phyloP scores from a whole-genome alignment of 2,797 vertebrate genomes.

The Hozukius guyotensis region DNA sequence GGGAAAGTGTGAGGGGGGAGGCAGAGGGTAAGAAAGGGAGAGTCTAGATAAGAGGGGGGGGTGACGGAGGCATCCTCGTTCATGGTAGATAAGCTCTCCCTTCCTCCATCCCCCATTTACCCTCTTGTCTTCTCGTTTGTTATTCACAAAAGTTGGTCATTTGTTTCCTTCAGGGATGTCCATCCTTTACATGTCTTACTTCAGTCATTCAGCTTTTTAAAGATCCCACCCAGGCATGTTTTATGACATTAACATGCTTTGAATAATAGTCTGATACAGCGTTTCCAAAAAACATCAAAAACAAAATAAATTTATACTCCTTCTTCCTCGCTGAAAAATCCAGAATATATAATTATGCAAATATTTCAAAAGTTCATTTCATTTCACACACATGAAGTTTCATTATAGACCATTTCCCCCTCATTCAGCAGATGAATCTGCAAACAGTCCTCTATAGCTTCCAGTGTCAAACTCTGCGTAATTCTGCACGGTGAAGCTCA shows the following conservation, averaged over 20 bases:
- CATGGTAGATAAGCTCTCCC: constrained; percentile 41
- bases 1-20: constrained; percentile 44
- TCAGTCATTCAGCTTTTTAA: neutral
- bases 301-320: neutral
- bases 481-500: too few relatives aligned
- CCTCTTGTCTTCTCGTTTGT: neutral
- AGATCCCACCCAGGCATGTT: neutral
- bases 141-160: constrained; percentile 15
- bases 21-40: constrained; percentile 47
- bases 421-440: neutral
- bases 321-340: neutral
- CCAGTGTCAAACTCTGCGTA: too few relatives aligned
- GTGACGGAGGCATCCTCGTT: constrained; percentile 40
- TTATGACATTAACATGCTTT: neutral
- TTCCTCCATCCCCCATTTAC: neutral
- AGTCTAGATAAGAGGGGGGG: constrained; percentile 21
- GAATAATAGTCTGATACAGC: neutral
- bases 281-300: neutral
- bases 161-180: neutral
- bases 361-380: neutral
- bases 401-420: neutral
- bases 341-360: neutral
- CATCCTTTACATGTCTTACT: neutral
- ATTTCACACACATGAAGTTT: neutral
- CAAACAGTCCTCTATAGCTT: neutral